A percentile compares a stretch with the other conserved stretches of the same genome.
Evolutionary conservation across 2,888 invertebrate genomes (phyloP).

Genomic region (Tenthredo mesomela): DNA sequence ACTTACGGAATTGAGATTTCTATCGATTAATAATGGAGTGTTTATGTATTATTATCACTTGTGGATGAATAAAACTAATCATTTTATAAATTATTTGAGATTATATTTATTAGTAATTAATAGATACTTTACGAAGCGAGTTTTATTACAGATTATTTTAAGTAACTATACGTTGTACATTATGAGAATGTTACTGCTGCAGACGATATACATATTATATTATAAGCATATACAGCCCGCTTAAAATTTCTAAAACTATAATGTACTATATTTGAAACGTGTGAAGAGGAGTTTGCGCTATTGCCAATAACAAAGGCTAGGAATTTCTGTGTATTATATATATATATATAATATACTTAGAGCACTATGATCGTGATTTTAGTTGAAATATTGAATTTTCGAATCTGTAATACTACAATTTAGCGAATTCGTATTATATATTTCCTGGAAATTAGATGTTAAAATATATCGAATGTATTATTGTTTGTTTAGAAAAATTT

Average conservation of each 20-base stretch:
- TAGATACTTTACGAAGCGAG: not conserved
- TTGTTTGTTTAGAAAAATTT: too few species aligned
- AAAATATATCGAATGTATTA: too few species aligned
- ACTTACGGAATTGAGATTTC: not conserved
- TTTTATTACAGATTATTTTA: not conserved
- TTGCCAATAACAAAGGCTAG: constrained; percentile 18
- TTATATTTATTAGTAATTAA: not conserved
- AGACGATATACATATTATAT: too few species aligned
- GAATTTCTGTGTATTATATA: not conserved
- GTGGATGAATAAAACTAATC: not conserved
- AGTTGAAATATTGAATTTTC: not conserved
- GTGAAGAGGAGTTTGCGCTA: constrained; percentile 4
- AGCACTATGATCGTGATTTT: not conserved
- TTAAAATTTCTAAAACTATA: constrained; percentile 16
- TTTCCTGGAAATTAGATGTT: too few species aligned
- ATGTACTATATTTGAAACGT: constrained; percentile 13
- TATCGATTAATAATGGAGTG: not conserved
- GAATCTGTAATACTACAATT: not conserved
- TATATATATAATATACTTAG: too few species aligned
- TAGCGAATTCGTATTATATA: too few species aligned
- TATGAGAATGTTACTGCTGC: not conserved
- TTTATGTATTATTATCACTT: not conserved
- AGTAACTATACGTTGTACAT: too few species aligned
- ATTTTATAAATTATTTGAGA: not conserved
- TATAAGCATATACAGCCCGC: too few species aligned